Base-by-base conservation (phyloP, 1,140 invertebrate genomes). In the Heliothis subflexa region DNA sequence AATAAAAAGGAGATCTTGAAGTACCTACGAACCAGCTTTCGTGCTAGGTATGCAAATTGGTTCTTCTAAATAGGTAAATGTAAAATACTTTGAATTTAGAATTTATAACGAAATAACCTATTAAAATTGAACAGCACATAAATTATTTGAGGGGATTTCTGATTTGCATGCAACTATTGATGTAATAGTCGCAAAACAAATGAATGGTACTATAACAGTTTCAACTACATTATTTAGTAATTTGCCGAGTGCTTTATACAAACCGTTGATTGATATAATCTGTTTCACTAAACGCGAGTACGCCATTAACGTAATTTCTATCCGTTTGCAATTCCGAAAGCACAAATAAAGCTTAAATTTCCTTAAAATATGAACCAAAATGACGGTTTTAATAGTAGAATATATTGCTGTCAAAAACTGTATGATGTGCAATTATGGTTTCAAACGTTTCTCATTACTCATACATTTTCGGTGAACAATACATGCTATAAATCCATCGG, bases 341-440 rank as follows among this genome's bases (percentile, higher is more conserved):
- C 21, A 28, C 3, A 18, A 55, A 54, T 54, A 54, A 21, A 21
- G 18, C 18, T 21, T 21, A 18, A 9, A 59, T 59, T 28, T 25
- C 33, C 55, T 13, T 13, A 59, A 59, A 59, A 59, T 59, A 59
- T 16, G 14, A 10, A n/a, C 14, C 4, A 16, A 62, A 40, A 12
- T 62, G 59, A 62, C n/a, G 50, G 13, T 12, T 49, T 11, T 66
- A 28, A 25, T 64, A 50, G 47, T 25, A 13, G 13, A 50, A 68
- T 68, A 28, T 4, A 66, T 11, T 28, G 3, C 11, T 70, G 12
- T 52, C n/a, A 7, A 3, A 28, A 52, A 70, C 18, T 52, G 52
- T 40, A 49, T 52, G 47, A 70, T 49, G 66, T 71, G 50, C 47
- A 52, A 14, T 28, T 18, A 70, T 40, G 14, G 64, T 71, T 71